phyloP scores from a whole-genome alignment of 2,797 vertebrate species.

The Coendou prehensilis region DNA sequence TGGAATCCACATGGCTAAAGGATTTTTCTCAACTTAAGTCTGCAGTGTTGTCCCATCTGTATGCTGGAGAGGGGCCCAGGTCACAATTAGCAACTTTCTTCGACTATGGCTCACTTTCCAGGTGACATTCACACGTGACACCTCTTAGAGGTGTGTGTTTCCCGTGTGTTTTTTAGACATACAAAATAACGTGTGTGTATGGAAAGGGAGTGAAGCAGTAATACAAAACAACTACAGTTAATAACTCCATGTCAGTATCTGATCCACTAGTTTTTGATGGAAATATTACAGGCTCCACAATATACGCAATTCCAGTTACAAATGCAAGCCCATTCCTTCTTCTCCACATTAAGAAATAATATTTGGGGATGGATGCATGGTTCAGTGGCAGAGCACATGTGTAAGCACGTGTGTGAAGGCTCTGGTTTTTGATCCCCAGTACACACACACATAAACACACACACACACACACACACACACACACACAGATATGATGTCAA shows the following conservation, averaged over 20 bases:
- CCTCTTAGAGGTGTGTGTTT: not conserved
- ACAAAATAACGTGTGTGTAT: not conserved
- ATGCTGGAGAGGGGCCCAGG: not conserved
- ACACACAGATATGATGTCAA: not conserved
- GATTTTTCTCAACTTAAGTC: not conserved
- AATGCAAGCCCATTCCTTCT: not conserved
- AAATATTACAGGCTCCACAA: not conserved
- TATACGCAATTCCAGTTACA: not conserved
- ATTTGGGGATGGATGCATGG: not conserved
- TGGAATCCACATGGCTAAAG: not conserved
- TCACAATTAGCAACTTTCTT: not conserved
- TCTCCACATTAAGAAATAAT: not conserved
- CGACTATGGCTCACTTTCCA: not conserved
- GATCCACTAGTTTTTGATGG: not conserved
- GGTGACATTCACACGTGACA: not conserved
- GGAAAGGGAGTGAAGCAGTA: not conserved
- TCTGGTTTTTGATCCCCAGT: not conserved
- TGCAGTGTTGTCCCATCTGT: not conserved
- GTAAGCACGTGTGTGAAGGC: not conserved
- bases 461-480: not conserved
- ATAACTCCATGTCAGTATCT: not conserved
- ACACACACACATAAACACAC: too few relatives aligned
- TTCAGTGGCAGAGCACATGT: not conserved
- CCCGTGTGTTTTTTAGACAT: not conserved
- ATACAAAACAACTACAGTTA: not conserved